Conservation (phyloP, 1,140 invertebrate genomes). For the Stenopsyche tienmushanensis region DNA sequence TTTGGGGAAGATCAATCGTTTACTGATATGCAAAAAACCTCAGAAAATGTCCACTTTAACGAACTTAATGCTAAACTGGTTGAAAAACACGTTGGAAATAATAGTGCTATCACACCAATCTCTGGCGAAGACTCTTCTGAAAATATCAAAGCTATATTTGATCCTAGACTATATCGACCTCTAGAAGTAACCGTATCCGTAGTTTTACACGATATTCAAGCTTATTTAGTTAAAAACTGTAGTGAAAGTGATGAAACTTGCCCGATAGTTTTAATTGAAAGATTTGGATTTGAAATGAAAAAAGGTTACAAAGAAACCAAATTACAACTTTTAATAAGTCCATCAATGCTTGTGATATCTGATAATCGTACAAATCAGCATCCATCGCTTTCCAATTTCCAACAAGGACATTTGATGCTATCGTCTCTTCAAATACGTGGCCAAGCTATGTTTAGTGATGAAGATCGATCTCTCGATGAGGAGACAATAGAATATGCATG, state of each 20-base stretch:
- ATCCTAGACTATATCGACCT: conserved; percentile 84
- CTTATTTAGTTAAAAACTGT: conserved; percentile 88
- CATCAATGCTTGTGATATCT: conserved; percentile 78
- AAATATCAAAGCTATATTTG: conserved; percentile 64
- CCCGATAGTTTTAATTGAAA: conserved; percentile 85
- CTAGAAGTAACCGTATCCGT: conserved; percentile 89
- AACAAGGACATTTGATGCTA: conserved; percentile 86
- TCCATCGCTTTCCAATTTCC: conserved; percentile 69
- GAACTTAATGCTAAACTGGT: conserved; percentile 54
- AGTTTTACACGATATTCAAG: conserved; percentile 94
- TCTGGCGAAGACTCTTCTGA: conserved; percentile 59
- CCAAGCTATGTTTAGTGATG: conserved; percentile 96
- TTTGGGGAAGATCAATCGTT: conserved; percentile 94
- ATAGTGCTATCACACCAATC: conserved; percentile 56
- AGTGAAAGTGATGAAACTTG: conserved; percentile 84
- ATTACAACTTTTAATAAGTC: conserved; percentile 87
- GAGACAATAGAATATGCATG: conserved; percentile 97
- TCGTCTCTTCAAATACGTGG: conserved; percentile 89
- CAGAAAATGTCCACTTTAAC: conserved; percentile 55
- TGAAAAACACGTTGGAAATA: conserved; percentile 52
- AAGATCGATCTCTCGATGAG: conserved; percentile 83
- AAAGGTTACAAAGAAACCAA: conserved; percentile 89
- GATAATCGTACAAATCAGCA: conserved; percentile 67
- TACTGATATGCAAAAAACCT: conserved; percentile 83
- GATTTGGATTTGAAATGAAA: conserved; percentile 95